phyloP scores from a whole-genome alignment of 2,888 invertebrate species.

The Deroplatys truncata region DNA sequence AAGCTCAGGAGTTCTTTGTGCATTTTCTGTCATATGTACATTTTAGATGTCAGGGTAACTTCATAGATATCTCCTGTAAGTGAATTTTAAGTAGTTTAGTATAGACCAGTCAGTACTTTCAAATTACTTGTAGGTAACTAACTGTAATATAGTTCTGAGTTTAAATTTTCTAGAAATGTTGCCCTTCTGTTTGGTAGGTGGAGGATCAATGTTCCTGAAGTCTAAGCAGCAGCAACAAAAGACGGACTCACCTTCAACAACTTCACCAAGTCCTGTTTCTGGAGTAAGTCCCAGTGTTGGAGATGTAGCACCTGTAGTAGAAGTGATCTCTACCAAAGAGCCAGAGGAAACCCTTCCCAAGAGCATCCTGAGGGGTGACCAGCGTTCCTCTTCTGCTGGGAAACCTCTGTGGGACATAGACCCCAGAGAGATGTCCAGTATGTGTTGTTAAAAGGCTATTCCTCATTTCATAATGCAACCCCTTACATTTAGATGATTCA shows the following conservation, averaged over 20 bases:
- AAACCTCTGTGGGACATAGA: conserved; percentile 33
- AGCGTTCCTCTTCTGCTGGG: background rate
- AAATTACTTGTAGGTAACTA: no score
- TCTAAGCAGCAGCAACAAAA: conserved; percentile 42
- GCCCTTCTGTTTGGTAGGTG: conserved; percentile 40
- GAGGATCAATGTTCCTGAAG: conserved; percentile 63
- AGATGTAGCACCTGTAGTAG: background rate
- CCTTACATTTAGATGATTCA: background rate
- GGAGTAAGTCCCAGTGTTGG: background rate
- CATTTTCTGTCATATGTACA: no score
- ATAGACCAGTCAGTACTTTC: no score
- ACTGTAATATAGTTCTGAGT: background rate
- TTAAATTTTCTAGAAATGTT: background rate
- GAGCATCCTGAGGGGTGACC: conserved; percentile 34
- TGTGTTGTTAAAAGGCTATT: conserved; percentile 2
- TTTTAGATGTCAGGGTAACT: no score
- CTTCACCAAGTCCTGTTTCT: background rate
- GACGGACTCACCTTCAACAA: conserved; percentile 8
- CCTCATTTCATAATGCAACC: background rate
- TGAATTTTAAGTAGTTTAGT: no score
- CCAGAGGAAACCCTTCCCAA: conserved; percentile 30
- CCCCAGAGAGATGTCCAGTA: conserved; percentile 33
- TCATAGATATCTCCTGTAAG: no score
- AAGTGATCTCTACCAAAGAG: conserved; percentile 11
- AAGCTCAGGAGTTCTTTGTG: no score